A percentile compares a stretch with the other conserved stretches of the same genome.
Conservation (phyloP, 2,888 invertebrate genomes). For the Sesia bembeciformis region DNA sequence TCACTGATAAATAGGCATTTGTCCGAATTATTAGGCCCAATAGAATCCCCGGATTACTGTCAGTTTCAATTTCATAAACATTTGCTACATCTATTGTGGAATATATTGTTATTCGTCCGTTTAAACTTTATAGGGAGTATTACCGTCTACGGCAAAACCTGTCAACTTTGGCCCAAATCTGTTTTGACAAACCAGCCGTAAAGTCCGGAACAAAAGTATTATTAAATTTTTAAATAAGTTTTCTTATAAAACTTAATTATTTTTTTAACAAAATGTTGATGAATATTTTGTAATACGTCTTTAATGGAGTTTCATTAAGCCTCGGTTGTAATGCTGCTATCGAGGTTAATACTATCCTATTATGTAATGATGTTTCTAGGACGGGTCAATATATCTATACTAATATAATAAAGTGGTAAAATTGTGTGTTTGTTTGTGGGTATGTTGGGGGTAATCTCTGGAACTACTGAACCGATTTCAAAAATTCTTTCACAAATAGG, state of each 20-base stretch:
- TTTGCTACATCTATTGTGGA: neutral
- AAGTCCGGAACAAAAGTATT: conserved; percentile 11
- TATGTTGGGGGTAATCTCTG: no score
- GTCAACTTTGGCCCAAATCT: conserved; percentile 24
- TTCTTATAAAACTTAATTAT: neutral
- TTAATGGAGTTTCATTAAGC: no score
- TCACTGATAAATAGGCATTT: neutral
- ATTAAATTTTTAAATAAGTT: neutral
- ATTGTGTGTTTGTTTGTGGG: no score
- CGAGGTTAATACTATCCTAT: no score
- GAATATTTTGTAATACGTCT: no score
- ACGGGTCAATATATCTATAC: no score
- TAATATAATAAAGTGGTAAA: no score
- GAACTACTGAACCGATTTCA: no score
- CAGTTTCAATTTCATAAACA: neutral
- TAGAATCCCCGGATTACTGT: neutral
- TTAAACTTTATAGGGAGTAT: neutral
- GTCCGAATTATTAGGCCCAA: neutral
- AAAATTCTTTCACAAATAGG: no score
- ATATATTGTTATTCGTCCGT: neutral
- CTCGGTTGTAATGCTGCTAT: no score
- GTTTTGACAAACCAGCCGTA: conserved; percentile 23
- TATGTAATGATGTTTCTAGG: no score
- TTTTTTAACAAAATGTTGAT: neutral
- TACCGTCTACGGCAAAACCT: conserved; percentile 13